Evolutionary conservation across 2,113 vertebrate species (phyloP).

Genomic region (Okapia johnstoni): DNA sequence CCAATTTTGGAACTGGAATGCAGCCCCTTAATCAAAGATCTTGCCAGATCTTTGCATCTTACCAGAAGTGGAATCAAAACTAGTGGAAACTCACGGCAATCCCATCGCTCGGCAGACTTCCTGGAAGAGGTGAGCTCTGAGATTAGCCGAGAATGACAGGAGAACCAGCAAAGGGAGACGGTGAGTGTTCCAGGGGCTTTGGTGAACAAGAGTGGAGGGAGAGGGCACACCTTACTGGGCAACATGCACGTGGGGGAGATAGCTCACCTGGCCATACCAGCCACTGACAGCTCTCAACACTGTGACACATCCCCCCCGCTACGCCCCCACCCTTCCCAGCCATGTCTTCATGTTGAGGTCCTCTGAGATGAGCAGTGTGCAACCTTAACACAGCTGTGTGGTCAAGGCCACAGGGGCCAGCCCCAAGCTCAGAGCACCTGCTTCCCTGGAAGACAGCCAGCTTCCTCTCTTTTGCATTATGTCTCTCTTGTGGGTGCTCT

Average conservation of each 20-base stretch:
- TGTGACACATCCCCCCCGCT: accelerated
- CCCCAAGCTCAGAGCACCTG: background rate
- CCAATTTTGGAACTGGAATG: background rate
- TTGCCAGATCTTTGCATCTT: background rate
- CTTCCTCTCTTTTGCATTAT: background rate
- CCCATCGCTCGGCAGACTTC: background rate
- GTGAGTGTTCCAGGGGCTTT: background rate
- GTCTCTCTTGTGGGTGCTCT: accelerated
- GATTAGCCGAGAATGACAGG: background rate
- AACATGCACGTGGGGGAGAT: accelerated
- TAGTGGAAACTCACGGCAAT: background rate
- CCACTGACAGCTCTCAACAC: accelerated
- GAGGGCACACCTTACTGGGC: accelerated
- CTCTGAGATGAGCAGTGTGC: background rate
- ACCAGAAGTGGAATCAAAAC: background rate
- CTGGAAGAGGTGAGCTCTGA: background rate
- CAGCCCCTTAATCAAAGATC: background rate
- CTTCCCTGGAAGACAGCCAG: background rate
- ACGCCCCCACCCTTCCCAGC: background rate
- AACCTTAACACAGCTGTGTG: background rate
- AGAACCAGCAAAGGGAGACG: background rate
- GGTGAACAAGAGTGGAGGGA: too few species aligned
- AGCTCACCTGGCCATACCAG: background rate
- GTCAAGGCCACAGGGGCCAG: background rate
- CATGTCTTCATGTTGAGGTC: background rate